Evolutionary conservation across 2,113 vertebrate genomes (phyloP).

Genomic region (Morone saxatilis): DNA sequence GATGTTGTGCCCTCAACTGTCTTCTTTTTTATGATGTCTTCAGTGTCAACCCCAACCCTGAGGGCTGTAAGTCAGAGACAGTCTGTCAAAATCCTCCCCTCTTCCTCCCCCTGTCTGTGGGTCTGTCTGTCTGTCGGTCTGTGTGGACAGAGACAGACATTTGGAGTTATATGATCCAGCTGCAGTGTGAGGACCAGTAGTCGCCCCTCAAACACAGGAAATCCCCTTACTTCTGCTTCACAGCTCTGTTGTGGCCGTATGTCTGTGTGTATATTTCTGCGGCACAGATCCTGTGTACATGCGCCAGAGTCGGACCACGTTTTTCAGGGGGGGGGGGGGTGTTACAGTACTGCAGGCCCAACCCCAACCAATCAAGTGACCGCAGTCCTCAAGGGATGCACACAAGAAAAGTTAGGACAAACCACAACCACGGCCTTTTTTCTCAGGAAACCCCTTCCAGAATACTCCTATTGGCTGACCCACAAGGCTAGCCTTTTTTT

Average conservation of each 20-base stretch:
- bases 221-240: conserved; percentile 78
- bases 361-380: conserved; percentile 24
- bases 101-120: conserved; percentile 5
- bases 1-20: conserved; percentile 21
- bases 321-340: conserved; percentile 34
- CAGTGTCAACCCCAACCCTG: conserved; percentile 4
- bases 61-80: conserved; percentile 15
- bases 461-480: conserved; percentile 63
- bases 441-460: conserved; percentile 68
- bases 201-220: conserved; percentile 70
- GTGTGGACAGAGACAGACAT: conserved; percentile 40
- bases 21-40: neutral
- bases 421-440: conserved; percentile 57
- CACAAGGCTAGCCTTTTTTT: neutral
- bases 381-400: conserved; percentile 49
- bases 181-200: conserved; percentile 54
- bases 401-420: conserved; percentile 74
- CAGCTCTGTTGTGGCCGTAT: conserved; percentile 70
- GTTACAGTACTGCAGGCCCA: conserved; percentile 29
- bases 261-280: conserved; percentile 73
- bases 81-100: neutral
- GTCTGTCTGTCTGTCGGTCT: conserved; percentile 21
- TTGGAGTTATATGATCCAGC: conserved; percentile 58
- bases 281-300: conserved; percentile 61
- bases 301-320: conserved; percentile 55